Base-by-base conservation (phyloP, 2,113 vertebrate species). In the Hassar affinis region DNA sequence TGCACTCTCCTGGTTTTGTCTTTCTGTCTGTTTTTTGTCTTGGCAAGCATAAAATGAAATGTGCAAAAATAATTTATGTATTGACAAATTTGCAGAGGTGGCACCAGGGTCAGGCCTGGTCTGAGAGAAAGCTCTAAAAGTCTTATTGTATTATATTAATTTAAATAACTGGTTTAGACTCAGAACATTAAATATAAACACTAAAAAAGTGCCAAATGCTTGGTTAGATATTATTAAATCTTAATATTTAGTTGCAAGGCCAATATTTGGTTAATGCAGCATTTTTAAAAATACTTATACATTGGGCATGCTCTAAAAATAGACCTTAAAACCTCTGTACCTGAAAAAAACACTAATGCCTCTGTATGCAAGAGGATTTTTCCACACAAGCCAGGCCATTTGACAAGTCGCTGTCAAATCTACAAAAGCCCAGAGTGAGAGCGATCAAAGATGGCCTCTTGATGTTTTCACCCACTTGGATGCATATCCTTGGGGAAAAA, bases 11-110 rank as follows among this genome's bases (percentile, higher is more conserved):
- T 91, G 87, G 82, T 85, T 92, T 92, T 86, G 83, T 78, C 86
- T 86, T 84, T 75, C 74, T 74, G 6, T 75, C 87, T 85, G 89
- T 87, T 87, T 90, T 90, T 75, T 93, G 84, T 88, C 86, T 93
- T 89, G 87, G 90, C 88, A 88, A 93, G 92, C 90, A 92, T 89
- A 92, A 90, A 90, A 90, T n/a, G n/a, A 90, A 90, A 92, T 91
- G 89, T 90, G 82, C 27, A 87, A 89, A 91, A 90, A 92, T 90
- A 89, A 51, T 76, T 49, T 82, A 11, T 88, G 71, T 56, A 82
- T 86, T 81, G 89, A 91, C 84, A 85, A 76, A 86, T 91, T 92
- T 91, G 88, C 84, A 74, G 89, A 84, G 72, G 91, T 91, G 90
- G 90, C 78, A 90, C 91, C 89, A 88, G 85, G 89, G 76, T 85